Percentiles rank a stretch among this genome's conserved stretches.
Conservation (phyloP, 2,113 vertebrate genomes). For the Pachyramphus minor region DNA sequence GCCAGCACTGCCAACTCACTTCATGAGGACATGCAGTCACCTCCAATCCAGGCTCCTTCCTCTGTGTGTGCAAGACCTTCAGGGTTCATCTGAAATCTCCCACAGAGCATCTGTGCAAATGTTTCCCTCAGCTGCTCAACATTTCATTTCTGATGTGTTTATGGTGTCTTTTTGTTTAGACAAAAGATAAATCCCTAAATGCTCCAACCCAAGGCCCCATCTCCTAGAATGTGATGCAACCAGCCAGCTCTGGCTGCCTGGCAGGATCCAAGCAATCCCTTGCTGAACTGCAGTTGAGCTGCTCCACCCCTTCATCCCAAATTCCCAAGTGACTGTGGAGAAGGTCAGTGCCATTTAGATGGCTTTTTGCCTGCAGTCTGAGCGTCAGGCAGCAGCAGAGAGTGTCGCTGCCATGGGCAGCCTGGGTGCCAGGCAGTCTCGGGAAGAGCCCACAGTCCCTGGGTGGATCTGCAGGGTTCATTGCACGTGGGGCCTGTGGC, state of each 20-base stretch:
- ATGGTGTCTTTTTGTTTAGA: neutral
- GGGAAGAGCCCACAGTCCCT: accelerated
- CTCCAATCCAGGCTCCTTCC: neutral
- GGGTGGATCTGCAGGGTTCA: neutral
- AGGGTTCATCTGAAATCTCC: neutral
- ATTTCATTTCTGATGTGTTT: neutral
- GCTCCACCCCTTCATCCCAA: neutral
- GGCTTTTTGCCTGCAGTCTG: neutral
- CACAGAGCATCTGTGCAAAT: neutral
- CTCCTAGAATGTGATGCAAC: neutral
- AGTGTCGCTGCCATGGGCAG: neutral
- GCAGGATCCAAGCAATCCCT: neutral
- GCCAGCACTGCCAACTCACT: neutral
- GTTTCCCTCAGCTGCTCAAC: neutral
- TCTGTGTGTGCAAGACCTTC: neutral
- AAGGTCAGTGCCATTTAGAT: neutral
- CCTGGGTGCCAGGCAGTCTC: neutral
- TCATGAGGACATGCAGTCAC: no score
- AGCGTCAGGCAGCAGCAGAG: neutral
- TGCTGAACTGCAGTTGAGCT: neutral
- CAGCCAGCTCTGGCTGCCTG: neutral
- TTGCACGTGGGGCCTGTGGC: neutral
- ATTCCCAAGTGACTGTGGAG: neutral
- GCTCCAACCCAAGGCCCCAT: neutral
- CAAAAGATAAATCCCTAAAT: neutral